phyloP scores from a whole-genome alignment of 2,888 invertebrate species.

The Meghimatium bilineatum region DNA sequence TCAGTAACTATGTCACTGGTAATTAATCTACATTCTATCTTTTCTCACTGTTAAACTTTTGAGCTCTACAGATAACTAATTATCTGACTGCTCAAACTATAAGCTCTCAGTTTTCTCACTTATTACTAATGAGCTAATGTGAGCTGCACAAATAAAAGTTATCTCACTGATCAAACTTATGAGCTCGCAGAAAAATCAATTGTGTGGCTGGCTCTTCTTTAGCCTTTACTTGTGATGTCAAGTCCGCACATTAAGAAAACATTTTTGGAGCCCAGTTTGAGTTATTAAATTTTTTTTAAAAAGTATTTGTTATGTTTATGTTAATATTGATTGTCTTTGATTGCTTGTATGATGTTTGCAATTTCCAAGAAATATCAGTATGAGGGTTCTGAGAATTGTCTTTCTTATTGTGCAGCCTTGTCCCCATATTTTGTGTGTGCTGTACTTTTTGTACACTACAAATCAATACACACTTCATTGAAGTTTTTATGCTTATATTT shows the following conservation, averaged over 20 bases:
- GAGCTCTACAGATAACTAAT: no score
- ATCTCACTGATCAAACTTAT: no score
- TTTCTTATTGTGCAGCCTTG: conserved; percentile 48
- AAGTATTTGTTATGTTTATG: conserved; percentile 4
- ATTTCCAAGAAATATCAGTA: conserved; percentile 5
- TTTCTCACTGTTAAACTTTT: no score
- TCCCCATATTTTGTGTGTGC: conserved; percentile 38
- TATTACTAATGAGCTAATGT: no score
- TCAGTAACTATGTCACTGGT: no score
- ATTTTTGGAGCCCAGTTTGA: conserved; percentile 5
- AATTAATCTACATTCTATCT: no score
- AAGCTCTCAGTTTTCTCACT: no score
- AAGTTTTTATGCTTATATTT: conserved; percentile 33
- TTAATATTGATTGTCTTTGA: background rate
- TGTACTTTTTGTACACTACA: conserved; percentile 47
- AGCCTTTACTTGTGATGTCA: conserved; percentile 30
- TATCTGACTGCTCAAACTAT: no score
- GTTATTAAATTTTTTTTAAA: background rate
- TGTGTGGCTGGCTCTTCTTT: conserved; percentile 15
- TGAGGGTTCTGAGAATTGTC: conserved; percentile 44
- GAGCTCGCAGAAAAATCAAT: background rate
- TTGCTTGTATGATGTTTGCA: background rate
- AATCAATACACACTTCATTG: conserved; percentile 43
- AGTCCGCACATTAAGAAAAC: conserved; percentile 37
- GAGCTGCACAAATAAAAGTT: no score